Base-by-base conservation (phyloP, 1,140 invertebrate species). In the Temnothorax curvispinosus region DNA sequence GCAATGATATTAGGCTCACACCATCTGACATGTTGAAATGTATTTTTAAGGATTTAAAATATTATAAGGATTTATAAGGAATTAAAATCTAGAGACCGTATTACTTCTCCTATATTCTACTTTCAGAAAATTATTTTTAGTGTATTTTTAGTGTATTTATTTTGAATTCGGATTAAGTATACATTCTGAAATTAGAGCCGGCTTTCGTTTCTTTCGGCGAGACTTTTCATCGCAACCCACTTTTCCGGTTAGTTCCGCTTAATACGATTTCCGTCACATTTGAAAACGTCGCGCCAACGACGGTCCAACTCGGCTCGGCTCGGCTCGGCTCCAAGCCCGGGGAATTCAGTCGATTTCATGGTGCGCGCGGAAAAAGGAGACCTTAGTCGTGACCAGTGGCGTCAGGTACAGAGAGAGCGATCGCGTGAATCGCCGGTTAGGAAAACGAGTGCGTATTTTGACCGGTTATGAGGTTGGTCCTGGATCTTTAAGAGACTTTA, bases 401-500 rank as follows among this genome's bases (percentile, higher is more conserved):
- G 13, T 64, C 89, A 90, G 89, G 41, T 47, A 69, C 41, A 62
- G 75, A 65, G 18, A 7, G 38, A 65, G 56, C 50, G n/a, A 5
- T 56, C 74, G 64, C 54, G 72, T 38, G 21, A 50, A 41, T 56
- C 41, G 38, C 32, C 32, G 21, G 15, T 71, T 67, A 69, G 41
- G 87, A 87, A 90, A 91, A 92, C 88, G 92, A 92, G 92, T 91
- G 90, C 88, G 85, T 93, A 92, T 93, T 91, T 92, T 91, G 92
- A 91, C 88, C 88, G 89, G 89, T 88, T 64, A 91, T 84, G 87
- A 87, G 75, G 78, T 88, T 89, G 85, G 67, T 81, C 89, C 74
- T 11, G 77, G 71, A 78, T 80, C 72, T 87, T 85, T 54, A 88
- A 88, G 86, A 87, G 82, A 76, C 67, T 87, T 90, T 76, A 72